Base-by-base conservation (phyloP, 2,797 vertebrate species). In the Spinus olivaceus region DNA sequence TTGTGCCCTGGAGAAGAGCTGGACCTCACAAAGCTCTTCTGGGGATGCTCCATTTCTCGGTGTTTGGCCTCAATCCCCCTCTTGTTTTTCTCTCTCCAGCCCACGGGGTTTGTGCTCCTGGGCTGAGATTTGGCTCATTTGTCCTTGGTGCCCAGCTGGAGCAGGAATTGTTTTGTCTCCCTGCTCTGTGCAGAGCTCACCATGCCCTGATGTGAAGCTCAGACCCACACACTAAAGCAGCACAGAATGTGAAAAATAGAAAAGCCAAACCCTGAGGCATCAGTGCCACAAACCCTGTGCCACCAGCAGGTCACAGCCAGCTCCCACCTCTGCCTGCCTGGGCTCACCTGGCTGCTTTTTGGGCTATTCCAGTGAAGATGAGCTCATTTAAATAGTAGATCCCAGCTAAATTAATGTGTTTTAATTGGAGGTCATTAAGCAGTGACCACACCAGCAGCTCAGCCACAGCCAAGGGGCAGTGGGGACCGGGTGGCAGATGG, bases 371-470 rank as follows among this genome's bases (percentile, higher is more conserved):
- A 41, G 50, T 1, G 2, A 35, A 78, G 57, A 32, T 2, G 10
- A 83, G 69, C 20, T 81, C 20, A 9, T 88, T 92, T 50, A 78
- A 92, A 77, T 4, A 77, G 84, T 4, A 81, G 57, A 51, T 72
- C 42, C 23, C 80, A 14, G n/a, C 53, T 65, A 46, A 90, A 76
- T 92, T 61, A 59, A 90, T 69, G 93, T 65, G 76, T 54, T 94
- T 88, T 88, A 67, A 94, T 57, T 44, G 80, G 76, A 94, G 90
- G 90, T 92, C 87, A 66, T 79, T 74, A 59, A 91, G 57, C 81
- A 90, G 59, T 92, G 93, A 78, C 85, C 93, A 69, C 53, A 76
- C 5, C 85, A 95, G 85, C 89, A 80, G 88, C 60, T 81, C 74
- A 85, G 78, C 14, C 69, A 10, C 51, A 67, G 76, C 74, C 32